Base-by-base conservation (phyloP, 92 coral and sea anemone genomes). In the Muricea muricata region DNA sequence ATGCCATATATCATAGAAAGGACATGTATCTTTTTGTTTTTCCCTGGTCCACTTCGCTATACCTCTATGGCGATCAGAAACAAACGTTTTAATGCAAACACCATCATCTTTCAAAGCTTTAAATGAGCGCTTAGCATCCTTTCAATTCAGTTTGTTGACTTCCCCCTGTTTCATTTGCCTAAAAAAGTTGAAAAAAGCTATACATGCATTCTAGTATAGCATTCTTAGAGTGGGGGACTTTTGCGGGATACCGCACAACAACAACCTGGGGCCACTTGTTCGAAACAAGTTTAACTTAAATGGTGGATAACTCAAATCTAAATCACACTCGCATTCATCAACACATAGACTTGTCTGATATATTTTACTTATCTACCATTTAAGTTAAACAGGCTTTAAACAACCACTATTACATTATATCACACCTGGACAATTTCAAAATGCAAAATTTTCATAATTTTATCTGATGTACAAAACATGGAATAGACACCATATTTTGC, bases 381-480 rank as follows among this genome's bases (percentile, higher is more conserved):
- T 25, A 11, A 30, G 3, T 24, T 25, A 3, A 24, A 12, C 70
- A 63, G 3, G 24, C 15, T 11, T 25, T n/a, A 30, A 33, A 63
- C 32, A 63, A 41, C 46, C 18, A 6, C n/a, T 20, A 75, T 28
- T 75, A n/a, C n/a, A n/a, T n/a, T n/a, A n/a, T n/a, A n/a, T n/a
- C n/a, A n/a, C n/a, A 75, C 81, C 81, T 75, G 81, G n/a, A 75
- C 24, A 26, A 75, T 23, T 37, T 46, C 63, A 6, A 75, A 75
- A 34, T 75, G 81, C 66, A 75, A 9, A 39, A 75, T 26, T 55
- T 75, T 75, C 10, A 26, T 34, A n/a, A n/a, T n/a, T n/a, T n/a
- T n/a, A 12, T n/a, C 6, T 13, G 81, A 3, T 17, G 81, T 34
- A 55, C 32, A n/a, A 28, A 75, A 23, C 81, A 75, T 75, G 17